Evolutionary conservation across 2,888 invertebrate species (phyloP).

Genomic region (Melangyna quadrimaculata): DNA sequence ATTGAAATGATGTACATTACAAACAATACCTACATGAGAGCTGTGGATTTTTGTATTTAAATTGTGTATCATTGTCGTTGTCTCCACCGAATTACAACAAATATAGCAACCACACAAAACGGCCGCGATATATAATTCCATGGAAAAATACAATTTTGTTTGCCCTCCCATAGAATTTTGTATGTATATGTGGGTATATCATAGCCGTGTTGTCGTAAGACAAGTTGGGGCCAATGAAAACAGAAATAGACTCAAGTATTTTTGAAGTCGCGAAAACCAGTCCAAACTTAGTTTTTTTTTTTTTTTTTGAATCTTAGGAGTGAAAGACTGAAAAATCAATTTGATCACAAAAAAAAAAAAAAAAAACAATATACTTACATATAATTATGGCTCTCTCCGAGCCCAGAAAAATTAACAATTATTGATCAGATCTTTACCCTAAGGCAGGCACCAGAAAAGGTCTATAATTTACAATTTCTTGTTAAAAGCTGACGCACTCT

Average conservation of each 20-base stretch:
- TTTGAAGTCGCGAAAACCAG: too few relatives aligned
- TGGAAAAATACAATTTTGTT: constrained; percentile 14
- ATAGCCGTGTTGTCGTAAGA: neutral
- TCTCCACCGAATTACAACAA: constrained; percentile 30
- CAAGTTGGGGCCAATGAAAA: neutral
- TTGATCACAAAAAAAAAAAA: too few relatives aligned
- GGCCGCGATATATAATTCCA: constrained; percentile 51
- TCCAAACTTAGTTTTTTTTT: too few relatives aligned
- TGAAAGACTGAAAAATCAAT: too few relatives aligned
- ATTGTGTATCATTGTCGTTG: constrained; percentile 37
- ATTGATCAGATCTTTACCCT: too few relatives aligned
- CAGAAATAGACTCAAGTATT: neutral
- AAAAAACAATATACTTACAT: too few relatives aligned
- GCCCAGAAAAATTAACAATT: too few relatives aligned
- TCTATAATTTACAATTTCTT: too few relatives aligned
- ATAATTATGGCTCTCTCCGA: too few relatives aligned
- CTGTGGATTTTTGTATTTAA: constrained; percentile 51
- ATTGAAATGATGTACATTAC: constrained; percentile 61
- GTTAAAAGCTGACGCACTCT: too few relatives aligned
- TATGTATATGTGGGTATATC: neutral
- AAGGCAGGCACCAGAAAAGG: too few relatives aligned
- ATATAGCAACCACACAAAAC: constrained; percentile 28
- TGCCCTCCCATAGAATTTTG: neutral
- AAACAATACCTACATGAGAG: constrained; percentile 24
- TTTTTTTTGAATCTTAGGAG: too few relatives aligned